Percentiles rank a stretch among this genome's conserved stretches.
Evolutionary conservation across 2,113 vertebrate species (phyloP).

Genomic region (Ancistrus triradiatus): DNA sequence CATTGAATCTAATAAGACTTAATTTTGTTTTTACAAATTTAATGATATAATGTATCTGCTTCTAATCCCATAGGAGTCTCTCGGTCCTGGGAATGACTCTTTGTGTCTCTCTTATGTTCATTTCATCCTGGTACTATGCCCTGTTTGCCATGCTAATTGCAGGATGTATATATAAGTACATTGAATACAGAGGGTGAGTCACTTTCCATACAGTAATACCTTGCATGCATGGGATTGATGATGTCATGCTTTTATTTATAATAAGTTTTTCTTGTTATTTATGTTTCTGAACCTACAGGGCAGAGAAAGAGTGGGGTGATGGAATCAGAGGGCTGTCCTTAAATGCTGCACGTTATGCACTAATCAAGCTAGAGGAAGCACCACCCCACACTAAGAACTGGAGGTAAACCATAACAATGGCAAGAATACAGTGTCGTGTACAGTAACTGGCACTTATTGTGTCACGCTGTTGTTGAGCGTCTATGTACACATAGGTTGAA

Average conservation of each 20-base stretch:
- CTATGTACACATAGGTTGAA: too few species aligned
- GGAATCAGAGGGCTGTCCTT: conserved; percentile 89
- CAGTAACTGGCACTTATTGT: too few species aligned
- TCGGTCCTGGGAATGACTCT: conserved; percentile 96
- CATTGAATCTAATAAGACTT: background rate
- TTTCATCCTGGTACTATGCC: conserved; percentile 94
- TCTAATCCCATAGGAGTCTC: conserved; percentile 74
- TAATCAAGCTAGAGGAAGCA: conserved; percentile 83
- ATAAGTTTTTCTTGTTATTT: background rate
- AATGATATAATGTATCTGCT: conserved; percentile 4
- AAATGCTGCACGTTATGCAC: conserved; percentile 89
- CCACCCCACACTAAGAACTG: conserved; percentile 97
- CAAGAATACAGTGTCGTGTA: too few species aligned
- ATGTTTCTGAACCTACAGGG: conserved; percentile 63
- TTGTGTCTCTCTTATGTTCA: conserved; percentile 92
- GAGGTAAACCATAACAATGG: too few species aligned
- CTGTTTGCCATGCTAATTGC: conserved; percentile 86
- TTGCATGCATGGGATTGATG: background rate
- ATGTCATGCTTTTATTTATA: background rate
- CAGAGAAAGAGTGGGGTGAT: conserved; percentile 95
- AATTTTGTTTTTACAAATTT: too few species aligned
- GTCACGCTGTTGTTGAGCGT: too few species aligned
- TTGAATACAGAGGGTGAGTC: conserved; percentile 94
- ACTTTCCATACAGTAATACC: background rate
- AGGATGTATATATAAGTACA: conserved; percentile 96